Evolutionary conservation across 2,113 vertebrate species (phyloP).

Genomic region (Cephalopterus ornatus): DNA sequence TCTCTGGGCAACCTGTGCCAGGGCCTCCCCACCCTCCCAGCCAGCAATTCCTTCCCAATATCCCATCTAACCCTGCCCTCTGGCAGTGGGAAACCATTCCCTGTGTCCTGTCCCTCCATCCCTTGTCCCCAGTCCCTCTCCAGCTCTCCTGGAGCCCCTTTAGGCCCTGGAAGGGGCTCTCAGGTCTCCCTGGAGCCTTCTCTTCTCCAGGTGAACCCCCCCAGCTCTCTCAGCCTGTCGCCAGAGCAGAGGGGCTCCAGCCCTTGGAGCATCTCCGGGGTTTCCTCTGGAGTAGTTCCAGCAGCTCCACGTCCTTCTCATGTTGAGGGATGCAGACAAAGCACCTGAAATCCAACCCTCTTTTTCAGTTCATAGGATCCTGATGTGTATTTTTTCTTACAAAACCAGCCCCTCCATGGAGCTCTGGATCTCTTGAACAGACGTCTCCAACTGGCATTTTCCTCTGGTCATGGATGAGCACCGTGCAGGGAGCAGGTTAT

Average conservation of each 20-base stretch:
- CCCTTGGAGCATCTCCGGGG: too few species aligned
- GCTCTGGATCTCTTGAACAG: background rate
- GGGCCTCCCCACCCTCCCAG: background rate
- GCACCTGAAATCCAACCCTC: background rate
- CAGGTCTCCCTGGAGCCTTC: background rate
- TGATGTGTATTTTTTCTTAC: background rate
- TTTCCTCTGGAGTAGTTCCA: background rate
- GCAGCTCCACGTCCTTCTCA: too few species aligned
- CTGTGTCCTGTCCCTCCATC: background rate
- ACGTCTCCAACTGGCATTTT: fast-evolving
- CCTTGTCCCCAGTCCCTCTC: background rate
- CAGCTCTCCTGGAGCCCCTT: background rate
- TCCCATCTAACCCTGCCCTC: background rate
- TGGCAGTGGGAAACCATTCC: background rate
- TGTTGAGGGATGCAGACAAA: too few species aligned
- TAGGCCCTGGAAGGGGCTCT: background rate
- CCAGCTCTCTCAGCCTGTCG: too few species aligned
- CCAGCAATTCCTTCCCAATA: background rate
- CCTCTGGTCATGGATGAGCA: background rate
- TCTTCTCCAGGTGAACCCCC: too few species aligned
- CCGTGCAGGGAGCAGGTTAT: background rate
- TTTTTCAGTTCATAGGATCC: background rate
- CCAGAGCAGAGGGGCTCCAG: too few species aligned
- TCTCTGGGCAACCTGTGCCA: background rate
- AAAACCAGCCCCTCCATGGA: background rate